A percentile compares a stretch with the other conserved stretches of the same genome.
Conservation (phyloP, 2,113 vertebrate genomes). For the Trogon surrucura region DNA sequence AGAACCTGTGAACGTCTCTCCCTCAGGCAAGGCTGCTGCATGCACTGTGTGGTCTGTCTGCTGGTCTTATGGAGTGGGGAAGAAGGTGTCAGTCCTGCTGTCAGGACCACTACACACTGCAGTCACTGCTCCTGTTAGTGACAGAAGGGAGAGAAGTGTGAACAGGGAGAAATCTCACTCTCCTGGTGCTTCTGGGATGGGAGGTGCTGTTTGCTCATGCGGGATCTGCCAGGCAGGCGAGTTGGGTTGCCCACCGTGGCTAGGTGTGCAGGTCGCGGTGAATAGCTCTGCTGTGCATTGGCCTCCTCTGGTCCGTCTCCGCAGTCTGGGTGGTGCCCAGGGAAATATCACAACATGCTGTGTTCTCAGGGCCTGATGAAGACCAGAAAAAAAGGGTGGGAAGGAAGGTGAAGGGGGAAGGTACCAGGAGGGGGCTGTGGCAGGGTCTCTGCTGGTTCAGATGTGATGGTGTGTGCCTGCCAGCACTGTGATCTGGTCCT, state of each 20-base stretch:
- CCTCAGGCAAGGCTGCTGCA: not conserved
- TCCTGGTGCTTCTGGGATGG: not conserved
- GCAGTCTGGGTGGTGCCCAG: not conserved
- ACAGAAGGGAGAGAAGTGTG: not conserved
- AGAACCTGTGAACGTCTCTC: not conserved
- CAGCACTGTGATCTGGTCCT: fast-evolving
- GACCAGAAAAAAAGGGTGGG: not conserved
- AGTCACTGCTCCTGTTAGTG: not conserved
- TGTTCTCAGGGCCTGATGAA: not conserved
- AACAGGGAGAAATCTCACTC: not conserved
- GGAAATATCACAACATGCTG: not conserved
- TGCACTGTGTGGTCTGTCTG: fast-evolving
- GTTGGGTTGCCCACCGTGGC: fast-evolving
- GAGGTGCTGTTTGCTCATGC: not conserved
- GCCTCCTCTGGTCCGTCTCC: not conserved
- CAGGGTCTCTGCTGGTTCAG: not conserved
- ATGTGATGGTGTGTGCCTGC: not conserved
- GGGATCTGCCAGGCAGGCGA: fast-evolving
- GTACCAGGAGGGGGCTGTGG: not conserved
- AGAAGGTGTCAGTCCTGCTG: not conserved
- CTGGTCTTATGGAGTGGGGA: not conserved
- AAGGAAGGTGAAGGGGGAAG: not conserved
- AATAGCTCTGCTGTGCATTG: not conserved
- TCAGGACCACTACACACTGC: not conserved
- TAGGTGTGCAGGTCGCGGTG: not conserved